Evolutionary conservation across 2,797 vertebrate species (phyloP).

Genomic region (Phrynocephalus guinanensis): DNA sequence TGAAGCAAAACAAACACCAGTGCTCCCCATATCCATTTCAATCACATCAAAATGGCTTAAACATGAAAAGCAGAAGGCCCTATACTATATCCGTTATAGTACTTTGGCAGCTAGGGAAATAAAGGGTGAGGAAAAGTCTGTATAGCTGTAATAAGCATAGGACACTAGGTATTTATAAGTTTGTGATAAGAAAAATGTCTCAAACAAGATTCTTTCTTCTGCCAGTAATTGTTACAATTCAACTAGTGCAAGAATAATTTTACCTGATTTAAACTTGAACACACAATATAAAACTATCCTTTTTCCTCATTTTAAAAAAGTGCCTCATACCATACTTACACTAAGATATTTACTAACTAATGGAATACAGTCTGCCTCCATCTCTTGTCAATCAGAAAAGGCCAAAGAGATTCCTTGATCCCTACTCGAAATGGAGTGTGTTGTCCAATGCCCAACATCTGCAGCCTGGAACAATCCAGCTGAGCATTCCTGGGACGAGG

Average conservation of each 20-base stretch:
- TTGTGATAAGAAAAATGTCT: slow-evolving; percentile 58
- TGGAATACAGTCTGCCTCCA: slow-evolving; percentile 97
- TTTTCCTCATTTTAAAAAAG: slow-evolving; percentile 75
- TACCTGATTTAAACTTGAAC: slow-evolving; percentile 76
- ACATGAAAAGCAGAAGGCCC: slow-evolving; percentile 40
- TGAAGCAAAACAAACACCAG: slow-evolving; percentile 71
- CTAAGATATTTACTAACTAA: slow-evolving; percentile 81
- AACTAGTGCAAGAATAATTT: slow-evolving; percentile 80
- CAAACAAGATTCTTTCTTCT: slow-evolving; percentile 54
- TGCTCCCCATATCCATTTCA: slow-evolving; percentile 62
- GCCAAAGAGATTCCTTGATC: slow-evolving; percentile 92
- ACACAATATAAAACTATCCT: slow-evolving; percentile 81
- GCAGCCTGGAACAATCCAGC: slow-evolving; percentile 90
- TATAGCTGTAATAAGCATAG: slow-evolving; percentile 61
- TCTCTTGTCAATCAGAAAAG: slow-evolving; percentile 92
- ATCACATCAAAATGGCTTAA: slow-evolving; percentile 50
- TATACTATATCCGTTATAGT: not conserved
- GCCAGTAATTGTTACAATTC: slow-evolving; percentile 65
- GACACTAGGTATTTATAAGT: slow-evolving; percentile 53
- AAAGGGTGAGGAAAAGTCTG: slow-evolving; percentile 53
- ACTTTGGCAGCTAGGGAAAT: slow-evolving; percentile 50
- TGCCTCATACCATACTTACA: slow-evolving; percentile 75
- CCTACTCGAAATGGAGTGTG: slow-evolving; percentile 86
- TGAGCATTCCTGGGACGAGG: slow-evolving; percentile 89
- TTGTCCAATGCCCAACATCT: slow-evolving; percentile 88